Base-by-base conservation (phyloP, 2,888 invertebrate species). In the Euphydryas editha region DNA sequence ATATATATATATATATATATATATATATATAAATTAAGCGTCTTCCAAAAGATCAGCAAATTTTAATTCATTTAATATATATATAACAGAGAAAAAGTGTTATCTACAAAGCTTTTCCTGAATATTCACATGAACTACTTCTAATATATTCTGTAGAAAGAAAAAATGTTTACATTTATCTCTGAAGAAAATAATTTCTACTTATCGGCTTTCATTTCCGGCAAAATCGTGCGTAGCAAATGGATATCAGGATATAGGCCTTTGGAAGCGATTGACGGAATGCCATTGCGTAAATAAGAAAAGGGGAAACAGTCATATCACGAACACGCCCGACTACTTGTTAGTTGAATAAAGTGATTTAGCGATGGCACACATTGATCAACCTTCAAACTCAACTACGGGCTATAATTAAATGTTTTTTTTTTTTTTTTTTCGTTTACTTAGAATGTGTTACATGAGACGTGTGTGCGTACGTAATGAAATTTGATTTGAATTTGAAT, bases 191-290 rank as follows among this genome's bases (percentile, higher is more conserved):
- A 21, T 21, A 30, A 61, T 55, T 61, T 54, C 30, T 30, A 42
- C 30, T 51, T 60, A 51, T 39, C 49, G 36, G 17, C 60, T 42
- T 39, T 20, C 60, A 51, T 61, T 55, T 61, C 61, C 44, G 24
- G 37, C 42, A 61, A 61, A 60, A 51, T 61, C 54, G 61, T 44
- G 54, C 44, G 54, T 55, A 54, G 24, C 15, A 42, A 42, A 54
- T 44, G 54, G 54, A 10, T 61, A 42, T 42, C 42, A 15, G 44
- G 61, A 54, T 61, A 44, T 47, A 51, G 51, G 39, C 51, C 51
- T 42, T 60, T 54, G 17, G 49, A 49, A 42, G 51, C 51, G 49
- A 20, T 7, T 51, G 37, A 21, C 60, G 24, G 21, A 30, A 46
- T 10, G 44, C n/a, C 39, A 47, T 46, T 24, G 10, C 47, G 20